Conservation (phyloP, 2,888 invertebrate genomes). For the Bombyx huttoni region DNA sequence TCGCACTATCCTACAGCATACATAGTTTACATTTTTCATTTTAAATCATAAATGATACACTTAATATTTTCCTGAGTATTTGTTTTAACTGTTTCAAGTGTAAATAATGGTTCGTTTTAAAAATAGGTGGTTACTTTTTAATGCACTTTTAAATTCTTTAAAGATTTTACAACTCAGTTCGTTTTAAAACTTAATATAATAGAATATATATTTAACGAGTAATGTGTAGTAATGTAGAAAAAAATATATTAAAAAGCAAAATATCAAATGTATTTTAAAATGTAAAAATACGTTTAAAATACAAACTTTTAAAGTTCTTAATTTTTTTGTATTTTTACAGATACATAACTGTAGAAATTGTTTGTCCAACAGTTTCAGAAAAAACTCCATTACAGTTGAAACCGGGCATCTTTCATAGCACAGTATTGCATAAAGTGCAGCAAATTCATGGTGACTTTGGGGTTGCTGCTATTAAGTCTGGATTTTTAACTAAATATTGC, state of each 20-base stretch:
- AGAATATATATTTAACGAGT: no score
- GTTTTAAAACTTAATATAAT: no score
- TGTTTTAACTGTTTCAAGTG: not conserved
- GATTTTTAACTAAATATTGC: conserved; percentile 84
- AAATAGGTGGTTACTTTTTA: conserved; percentile 64
- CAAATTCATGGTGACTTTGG: conserved; percentile 85
- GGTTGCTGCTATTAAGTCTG: conserved; percentile 77
- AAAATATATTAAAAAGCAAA: no score
- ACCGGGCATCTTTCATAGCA: conserved; percentile 64
- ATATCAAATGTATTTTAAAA: not conserved
- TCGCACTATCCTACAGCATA: no score
- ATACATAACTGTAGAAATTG: conserved; percentile 79
- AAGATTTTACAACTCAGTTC: no score
- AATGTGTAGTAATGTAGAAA: no score
- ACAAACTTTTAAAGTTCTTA: not conserved
- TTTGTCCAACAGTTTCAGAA: conserved; percentile 56
- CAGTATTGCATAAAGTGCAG: conserved; percentile 75
- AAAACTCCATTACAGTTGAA: conserved; percentile 63
- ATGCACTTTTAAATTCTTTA: not conserved
- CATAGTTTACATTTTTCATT: no score
- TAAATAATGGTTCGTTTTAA: conserved; percentile 76
- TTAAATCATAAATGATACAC: no score
- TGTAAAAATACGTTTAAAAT: not conserved
- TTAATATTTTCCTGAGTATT: no score
- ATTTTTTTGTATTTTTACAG: conserved; percentile 43